A percentile compares a stretch with the other conserved stretches of the same genome.
phyloP scores from a whole-genome alignment of 2,113 vertebrate species.

The Hucho hucho region DNA sequence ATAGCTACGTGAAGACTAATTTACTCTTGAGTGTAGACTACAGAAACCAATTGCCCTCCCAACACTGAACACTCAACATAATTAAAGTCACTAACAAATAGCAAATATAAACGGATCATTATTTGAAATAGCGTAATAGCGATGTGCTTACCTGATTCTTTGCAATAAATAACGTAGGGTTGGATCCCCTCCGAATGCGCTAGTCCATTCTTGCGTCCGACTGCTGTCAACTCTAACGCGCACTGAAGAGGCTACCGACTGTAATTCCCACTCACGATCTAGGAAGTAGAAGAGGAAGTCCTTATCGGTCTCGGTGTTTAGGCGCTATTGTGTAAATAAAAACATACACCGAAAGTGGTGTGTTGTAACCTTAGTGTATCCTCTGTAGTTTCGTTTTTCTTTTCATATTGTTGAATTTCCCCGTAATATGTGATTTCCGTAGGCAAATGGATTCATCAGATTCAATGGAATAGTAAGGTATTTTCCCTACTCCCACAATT shows the following conservation, averaged over 20 bases:
- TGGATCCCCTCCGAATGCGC: background rate
- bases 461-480: background rate
- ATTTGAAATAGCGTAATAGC: too few species aligned
- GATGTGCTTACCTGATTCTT: too few species aligned
- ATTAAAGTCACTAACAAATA: too few species aligned
- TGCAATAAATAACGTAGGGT: background rate
- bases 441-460: background rate
- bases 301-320: background rate
- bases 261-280: background rate
- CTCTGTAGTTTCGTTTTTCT: conserved; percentile 58
- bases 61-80: too few species aligned
- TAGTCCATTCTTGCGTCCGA: background rate
- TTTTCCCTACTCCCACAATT: background rate
- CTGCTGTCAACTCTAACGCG: background rate
- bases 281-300: background rate
- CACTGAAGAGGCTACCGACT: background rate
- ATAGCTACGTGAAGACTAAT: background rate
- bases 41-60: too few species aligned
- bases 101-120: too few species aligned
- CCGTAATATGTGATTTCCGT: background rate
- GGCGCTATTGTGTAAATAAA: background rate
- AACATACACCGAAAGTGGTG: background rate
- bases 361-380: background rate
- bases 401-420: conserved; percentile 38
- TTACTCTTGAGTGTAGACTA: too few species aligned